These are phyloP conservation scores for Aleiodes leptofemur DNA, from an alignment of 2,888 invertebrate species.

Conservation along the genomic window DNA sequence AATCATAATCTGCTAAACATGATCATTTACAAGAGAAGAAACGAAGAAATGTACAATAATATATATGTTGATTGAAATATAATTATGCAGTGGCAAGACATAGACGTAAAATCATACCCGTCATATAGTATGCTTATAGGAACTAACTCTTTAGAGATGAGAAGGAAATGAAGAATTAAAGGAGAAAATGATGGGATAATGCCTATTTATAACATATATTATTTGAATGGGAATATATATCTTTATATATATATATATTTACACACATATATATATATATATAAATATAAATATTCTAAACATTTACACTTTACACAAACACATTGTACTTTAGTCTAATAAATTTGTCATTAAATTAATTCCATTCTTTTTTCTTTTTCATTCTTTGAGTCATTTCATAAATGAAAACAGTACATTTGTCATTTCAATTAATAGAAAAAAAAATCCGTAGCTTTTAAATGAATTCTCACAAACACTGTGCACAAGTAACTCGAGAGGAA, in stretches of 20 bases:
- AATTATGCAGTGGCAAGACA: conserved; percentile 63
- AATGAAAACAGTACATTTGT: conserved; percentile 42
- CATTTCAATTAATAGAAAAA: conserved; percentile 30
- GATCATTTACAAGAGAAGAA: conserved; percentile 3
- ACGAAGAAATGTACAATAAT: conserved; percentile 71
- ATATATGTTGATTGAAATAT: conserved; percentile 69
- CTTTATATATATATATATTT: conserved; percentile 31
- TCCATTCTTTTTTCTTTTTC: conserved; percentile 14
- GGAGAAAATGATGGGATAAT: conserved; percentile 56
- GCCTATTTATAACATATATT: conserved; percentile 65
- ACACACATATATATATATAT: conserved; percentile 11
- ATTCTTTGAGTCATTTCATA: conserved; percentile 18
- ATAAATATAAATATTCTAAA: conserved; percentile 1
- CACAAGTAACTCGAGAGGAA: conserved; percentile 50
- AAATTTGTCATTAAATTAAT: conserved; percentile 52
- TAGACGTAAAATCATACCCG: conserved; percentile 49
- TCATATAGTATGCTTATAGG: conserved; percentile 55
- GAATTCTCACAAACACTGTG: conserved; percentile 51
- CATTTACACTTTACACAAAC: conserved; percentile 49
- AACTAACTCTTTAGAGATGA: conserved; percentile 67
- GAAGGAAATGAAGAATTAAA: conserved; percentile 21
- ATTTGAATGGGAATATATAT: conserved; percentile 48
- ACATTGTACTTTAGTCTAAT: conserved; percentile 62
- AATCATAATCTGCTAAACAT: conserved; percentile 11
- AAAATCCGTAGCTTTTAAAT: conserved; percentile 30